phyloP scores from a whole-genome alignment of 2,797 vertebrate species.

The Antennarius maculatus region DNA sequence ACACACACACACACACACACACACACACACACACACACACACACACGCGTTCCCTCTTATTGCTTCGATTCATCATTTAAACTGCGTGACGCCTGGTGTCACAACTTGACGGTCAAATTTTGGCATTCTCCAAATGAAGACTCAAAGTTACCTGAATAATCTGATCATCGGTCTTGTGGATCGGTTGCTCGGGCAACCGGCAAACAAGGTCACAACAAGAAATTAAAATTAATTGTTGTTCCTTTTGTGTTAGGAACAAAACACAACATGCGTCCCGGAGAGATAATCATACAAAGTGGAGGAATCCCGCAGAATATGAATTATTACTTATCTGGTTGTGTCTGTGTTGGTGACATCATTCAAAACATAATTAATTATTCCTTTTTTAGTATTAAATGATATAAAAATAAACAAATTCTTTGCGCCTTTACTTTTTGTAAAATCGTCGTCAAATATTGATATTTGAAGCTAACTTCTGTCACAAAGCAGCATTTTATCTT shows the following conservation, averaged over 20 bases:
- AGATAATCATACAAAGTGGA: slow-evolving; percentile 12
- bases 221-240: slow-evolving; percentile 21
- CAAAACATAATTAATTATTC: no score
- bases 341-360: no score
- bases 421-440: no score
- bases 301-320: no score
- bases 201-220: slow-evolving; percentile 24
- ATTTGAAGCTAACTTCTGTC: no score
- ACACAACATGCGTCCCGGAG: slow-evolving; percentile 25
- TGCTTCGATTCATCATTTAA: slow-evolving; percentile 51
- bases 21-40: no score
- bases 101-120: slow-evolving; percentile 27
- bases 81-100: slow-evolving; percentile 54
- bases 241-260: slow-evolving; percentile 8
- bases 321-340: no score
- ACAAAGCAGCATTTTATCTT: no score
- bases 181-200: neutral
- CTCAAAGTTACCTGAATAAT: neutral
- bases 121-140: neutral
- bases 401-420: no score
- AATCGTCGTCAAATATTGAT: no score
- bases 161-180: no score
- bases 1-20: slow-evolving; percentile 16
- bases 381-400: no score
- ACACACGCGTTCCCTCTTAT: slow-evolving; percentile 18